Evolutionary conservation across 1,140 invertebrate species (phyloP).

Genomic region (Phortica variegata): DNA sequence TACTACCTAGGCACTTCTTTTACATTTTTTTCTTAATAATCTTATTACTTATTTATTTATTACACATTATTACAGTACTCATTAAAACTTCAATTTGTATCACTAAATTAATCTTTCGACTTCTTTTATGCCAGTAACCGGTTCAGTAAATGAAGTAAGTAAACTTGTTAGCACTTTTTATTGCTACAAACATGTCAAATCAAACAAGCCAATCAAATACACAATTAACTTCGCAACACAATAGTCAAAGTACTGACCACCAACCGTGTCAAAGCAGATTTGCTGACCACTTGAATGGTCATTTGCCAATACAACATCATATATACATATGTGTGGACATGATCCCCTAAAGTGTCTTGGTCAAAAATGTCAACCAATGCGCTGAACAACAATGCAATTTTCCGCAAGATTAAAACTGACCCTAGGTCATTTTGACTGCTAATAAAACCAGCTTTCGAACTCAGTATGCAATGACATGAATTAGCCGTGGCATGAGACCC

Average conservation of each 20-base stretch:
- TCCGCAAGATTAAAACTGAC: slow-evolving; percentile 41
- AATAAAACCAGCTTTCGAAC: not conserved
- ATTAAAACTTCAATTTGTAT: not conserved
- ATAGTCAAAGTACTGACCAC: slow-evolving; percentile 23
- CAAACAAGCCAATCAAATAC: slow-evolving; percentile 4
- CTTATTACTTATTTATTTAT: not conserved
- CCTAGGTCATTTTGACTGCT: slow-evolving; percentile 28
- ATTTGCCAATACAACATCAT: not conserved
- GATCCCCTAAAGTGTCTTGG: slow-evolving; percentile 11
- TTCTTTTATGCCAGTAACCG: not conserved
- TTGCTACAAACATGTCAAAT: slow-evolving; percentile 14
- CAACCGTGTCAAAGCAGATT: slow-evolving; percentile 15
- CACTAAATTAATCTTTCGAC: not conserved
- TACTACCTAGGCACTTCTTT: no score
- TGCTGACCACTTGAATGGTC: slow-evolving; percentile 21
- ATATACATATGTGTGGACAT: no score
- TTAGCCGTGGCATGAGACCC: slow-evolving; percentile 12
- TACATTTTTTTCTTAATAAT: not conserved
- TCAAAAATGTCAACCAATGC: slow-evolving; percentile 22
- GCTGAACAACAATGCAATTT: slow-evolving; percentile 26
- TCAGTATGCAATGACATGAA: no score
- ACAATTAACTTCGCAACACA: slow-evolving; percentile 2
- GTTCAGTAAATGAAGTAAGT: not conserved
- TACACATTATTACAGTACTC: not conserved
- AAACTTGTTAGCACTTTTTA: not conserved